These are phyloP conservation scores for Noturus placidus DNA, from an alignment of 2,113 vertebrate species.

Conservation along the genomic window DNA sequence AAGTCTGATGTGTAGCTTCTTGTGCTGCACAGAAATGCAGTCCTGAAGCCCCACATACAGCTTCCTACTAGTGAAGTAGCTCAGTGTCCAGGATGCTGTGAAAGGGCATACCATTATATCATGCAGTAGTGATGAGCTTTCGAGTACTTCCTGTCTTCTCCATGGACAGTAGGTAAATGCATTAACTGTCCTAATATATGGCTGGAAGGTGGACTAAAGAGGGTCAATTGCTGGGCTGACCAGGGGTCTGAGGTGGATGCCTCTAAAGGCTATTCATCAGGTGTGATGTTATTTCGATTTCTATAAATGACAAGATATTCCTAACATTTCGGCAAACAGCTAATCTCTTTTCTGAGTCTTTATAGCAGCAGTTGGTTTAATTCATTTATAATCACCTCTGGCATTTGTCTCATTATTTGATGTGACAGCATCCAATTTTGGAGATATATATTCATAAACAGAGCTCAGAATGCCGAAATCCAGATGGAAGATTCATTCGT, in stretches of 20 bases:
- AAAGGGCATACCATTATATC: not conserved
- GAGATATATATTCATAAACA: slow-evolving; percentile 64
- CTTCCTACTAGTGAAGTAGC: not conserved
- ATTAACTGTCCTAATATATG: not conserved
- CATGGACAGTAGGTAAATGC: not conserved
- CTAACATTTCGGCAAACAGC: not conserved
- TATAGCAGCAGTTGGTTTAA: not conserved
- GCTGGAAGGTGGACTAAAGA: not conserved
- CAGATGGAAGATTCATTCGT: slow-evolving; percentile 59
- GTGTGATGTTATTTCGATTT: not conserved
- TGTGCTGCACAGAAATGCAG: not conserved
- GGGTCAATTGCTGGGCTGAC: not conserved
- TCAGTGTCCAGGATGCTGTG: not conserved
- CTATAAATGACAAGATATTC: not conserved
- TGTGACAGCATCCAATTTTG: slow-evolving; percentile 39
- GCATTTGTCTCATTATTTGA: slow-evolving; percentile 44
- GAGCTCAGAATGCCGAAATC: slow-evolving; percentile 52
- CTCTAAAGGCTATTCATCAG: not conserved
- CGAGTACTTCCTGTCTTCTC: not conserved
- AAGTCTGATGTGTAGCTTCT: not conserved
- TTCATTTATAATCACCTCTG: slow-evolving; percentile 28
- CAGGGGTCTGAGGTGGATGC: not conserved
- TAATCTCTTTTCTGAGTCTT: not conserved
- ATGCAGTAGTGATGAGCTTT: not conserved
- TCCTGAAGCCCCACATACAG: not conserved